phyloP scores from a whole-genome alignment of 2,888 invertebrate species.

The Periphyllus acericola region DNA sequence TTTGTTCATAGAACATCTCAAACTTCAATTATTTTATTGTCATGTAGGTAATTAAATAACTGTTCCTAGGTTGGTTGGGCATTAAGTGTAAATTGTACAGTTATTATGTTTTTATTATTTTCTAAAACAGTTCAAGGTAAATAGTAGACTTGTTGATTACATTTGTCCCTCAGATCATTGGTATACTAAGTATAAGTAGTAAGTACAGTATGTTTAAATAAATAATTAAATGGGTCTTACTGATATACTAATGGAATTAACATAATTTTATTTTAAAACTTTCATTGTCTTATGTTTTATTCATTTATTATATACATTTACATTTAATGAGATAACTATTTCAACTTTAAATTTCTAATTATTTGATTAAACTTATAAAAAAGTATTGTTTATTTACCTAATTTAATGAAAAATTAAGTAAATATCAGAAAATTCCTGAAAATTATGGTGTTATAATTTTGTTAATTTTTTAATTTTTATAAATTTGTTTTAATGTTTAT shows the following conservation, averaged over 20 bases:
- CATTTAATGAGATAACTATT: background rate
- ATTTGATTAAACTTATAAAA: background rate
- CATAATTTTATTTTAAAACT: background rate
- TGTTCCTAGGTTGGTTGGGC: background rate
- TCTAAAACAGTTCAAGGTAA: conserved; percentile 16
- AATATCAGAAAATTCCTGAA: background rate
- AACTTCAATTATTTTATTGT: background rate
- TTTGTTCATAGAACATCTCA: background rate
- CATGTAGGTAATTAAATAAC: background rate
- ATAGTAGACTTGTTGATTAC: background rate
- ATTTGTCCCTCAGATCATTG: background rate
- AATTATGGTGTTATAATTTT: background rate
- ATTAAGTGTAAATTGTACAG: background rate
- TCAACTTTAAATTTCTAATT: background rate
- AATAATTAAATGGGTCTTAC: background rate
- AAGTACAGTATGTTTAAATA: background rate
- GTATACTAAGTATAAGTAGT: background rate
- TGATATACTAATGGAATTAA: background rate
- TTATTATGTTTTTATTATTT: background rate
- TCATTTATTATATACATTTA: background rate
- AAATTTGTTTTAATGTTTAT: background rate
- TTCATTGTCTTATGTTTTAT: background rate
- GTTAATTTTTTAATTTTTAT: background rate
- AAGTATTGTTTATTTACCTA: no score
- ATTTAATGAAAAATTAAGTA: no score